Base-by-base conservation (phyloP, 92 coral and sea anemone species). In the Desmophyllum pertusum region DNA sequence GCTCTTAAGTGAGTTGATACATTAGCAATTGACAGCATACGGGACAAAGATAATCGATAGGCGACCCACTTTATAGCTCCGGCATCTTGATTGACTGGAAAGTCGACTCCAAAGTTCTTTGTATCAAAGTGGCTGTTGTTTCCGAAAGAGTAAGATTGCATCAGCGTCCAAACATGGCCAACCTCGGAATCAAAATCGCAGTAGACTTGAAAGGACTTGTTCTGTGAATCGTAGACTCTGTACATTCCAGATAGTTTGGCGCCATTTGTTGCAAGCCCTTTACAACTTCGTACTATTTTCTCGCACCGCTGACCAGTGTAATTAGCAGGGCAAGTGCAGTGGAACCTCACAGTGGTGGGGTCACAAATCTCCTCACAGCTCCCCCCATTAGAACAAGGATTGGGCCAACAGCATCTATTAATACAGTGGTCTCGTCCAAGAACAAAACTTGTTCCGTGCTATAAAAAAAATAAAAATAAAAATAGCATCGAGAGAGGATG, bases 301-400 rank as follows among this genome's bases (percentile, higher is more conserved):
- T 75, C 80, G 46, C 80, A 75, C 46, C 80, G 80, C 45, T 75
- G 80, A 52, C 80, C 80, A 48, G 65, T 75, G 65, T 51, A 75
- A 21, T n/a, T 9, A 9, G 8, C 33, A 8, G 66, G 80, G 23
- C 80, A 75, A 8, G 80, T 51, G 80, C 80, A 75, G 66, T 75
- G 51, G 43, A 75, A 75, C 80, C 80, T 75, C 80, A 75, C 80
- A 31, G 80, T 35, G 80, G 45, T 50, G 65, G 80, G 66, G 65
- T 75, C 66, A 75, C 80, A 75, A 55, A 50, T 75, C 45, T 75
- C 80, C 43, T 19, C 15, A 51, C 66, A 75, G 80, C 5, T 50
- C 80, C 80, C 80, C 35, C 80, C 80, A 11, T 52, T 65, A 57
- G 33, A 46, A 48, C 80, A 75, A 3, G 66, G 80, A 75, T 75